These are phyloP conservation scores for Bettongia penicillata DNA, from an alignment of 2,113 vertebrate species.

Conservation along the genomic window DNA sequence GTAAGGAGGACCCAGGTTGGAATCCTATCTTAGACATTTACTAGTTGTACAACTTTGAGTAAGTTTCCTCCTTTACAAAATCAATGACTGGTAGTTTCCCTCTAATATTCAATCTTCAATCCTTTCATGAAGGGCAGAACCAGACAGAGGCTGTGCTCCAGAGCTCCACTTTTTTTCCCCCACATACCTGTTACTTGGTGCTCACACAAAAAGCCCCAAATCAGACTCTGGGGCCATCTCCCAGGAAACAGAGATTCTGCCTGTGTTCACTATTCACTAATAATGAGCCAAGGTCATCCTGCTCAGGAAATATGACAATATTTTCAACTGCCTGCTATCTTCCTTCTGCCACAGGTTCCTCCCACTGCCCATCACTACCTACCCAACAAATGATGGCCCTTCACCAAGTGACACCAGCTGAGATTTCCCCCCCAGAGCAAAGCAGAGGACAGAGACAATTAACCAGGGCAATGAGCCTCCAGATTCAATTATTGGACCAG, in stretches of 20 bases:
- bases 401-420: conserved; percentile 3
- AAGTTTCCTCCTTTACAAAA: neutral
- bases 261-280: neutral
- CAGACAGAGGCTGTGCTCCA: neutral
- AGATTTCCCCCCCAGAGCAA: neutral
- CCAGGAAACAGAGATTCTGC: neutral
- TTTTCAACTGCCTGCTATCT: neutral
- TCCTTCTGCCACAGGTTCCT: neutral
- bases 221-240: neutral
- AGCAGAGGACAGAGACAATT: conserved; percentile 32
- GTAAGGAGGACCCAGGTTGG: neutral
- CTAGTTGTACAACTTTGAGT: neutral
- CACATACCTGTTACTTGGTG: neutral
- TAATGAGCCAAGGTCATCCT: neutral
- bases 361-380: neutral
- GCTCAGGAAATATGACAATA: neutral
- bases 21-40: neutral
- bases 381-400: conserved; percentile 22
- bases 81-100: neutral
- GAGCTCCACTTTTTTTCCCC: neutral
- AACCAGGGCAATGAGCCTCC: neutral
- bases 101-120: neutral
- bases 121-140: neutral
- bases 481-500: conserved; percentile 30
- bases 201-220: neutral